Evolutionary conservation across 2,888 invertebrate genomes (phyloP), one percentile per base, ranked within the genome.

Genomic region (Mantis religiosa): DNA sequence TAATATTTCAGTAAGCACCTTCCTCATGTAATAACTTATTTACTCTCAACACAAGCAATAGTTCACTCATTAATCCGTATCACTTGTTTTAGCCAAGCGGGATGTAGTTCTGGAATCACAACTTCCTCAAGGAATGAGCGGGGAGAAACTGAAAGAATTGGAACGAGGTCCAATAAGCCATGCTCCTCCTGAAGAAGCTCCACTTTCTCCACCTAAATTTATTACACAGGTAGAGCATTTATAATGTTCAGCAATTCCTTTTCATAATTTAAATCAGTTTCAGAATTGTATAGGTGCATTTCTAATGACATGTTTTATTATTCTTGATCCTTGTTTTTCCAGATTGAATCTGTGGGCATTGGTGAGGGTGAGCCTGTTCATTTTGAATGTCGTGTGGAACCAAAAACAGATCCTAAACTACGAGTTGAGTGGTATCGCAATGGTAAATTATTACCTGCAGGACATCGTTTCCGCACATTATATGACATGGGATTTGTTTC

Each of bases 401-500:
- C 99, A 0, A 98, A 98, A 93, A 97, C 97, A 92, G 99, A 99
- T 94, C 97, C 98, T 0, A 98, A 96, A 92, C 94, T 99, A 91
- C 96, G 97, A 87, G 96, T 99, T 88, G 98, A 98, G 93, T 99
- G 98, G 98, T 97, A 96, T 92, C 96, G 98, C 92, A 98, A 99
- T 93, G 98, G 98, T 89, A 97, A 98, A 93, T 94, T 96, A 12
- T 94, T 99, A 91, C 97, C 97, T 14, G 96, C 96, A 89, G 98
- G 99, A 12, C 98, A 98, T 92, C 95, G 99, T 91, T 99, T 98
- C 93, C 96, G 97, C 91, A 97, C 98, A 15, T 96, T 97, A 71
- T 97, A 98, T 92, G 98, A 99, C 92, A 97, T 99, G 96, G 99
- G 98, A 88, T 98, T 97, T 92, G 98, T 98, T 7, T 97, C 98